Conservation (phyloP, 2,888 invertebrate species). For the Epirrita christyi region DNA sequence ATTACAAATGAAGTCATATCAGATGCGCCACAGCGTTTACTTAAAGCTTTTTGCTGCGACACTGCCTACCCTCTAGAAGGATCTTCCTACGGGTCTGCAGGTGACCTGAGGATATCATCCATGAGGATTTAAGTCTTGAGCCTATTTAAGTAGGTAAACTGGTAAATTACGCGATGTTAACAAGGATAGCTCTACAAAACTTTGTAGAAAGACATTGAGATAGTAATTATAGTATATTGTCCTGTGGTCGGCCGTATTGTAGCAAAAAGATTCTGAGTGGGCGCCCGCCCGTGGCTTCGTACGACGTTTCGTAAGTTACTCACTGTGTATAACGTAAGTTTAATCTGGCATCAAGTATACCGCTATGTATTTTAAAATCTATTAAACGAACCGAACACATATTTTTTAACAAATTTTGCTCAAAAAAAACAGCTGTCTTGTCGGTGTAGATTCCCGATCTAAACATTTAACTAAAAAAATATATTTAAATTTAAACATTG, state of each 20-base stretch:
- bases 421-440: slow-evolving; percentile 75
- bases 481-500: too few relatives aligned
- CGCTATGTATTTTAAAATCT: slow-evolving; percentile 73
- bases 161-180: too few relatives aligned
- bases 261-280: slow-evolving; percentile 52
- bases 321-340: slow-evolving; percentile 80
- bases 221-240: too few relatives aligned
- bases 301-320: slow-evolving; percentile 78
- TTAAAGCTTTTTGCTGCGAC: slow-evolving; percentile 54
- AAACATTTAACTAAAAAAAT: slow-evolving; percentile 34
- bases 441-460: slow-evolving; percentile 64
- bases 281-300: slow-evolving; percentile 78
- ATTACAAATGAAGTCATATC: slow-evolving; percentile 82
- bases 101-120: too few relatives aligned
- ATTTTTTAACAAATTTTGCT: slow-evolving; percentile 82
- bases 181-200: too few relatives aligned
- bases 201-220: too few relatives aligned
- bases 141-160: too few relatives aligned
- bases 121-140: too few relatives aligned
- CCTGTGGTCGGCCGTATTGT: slow-evolving; percentile 27
- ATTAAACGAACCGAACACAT: slow-evolving; percentile 71
- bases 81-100: too few relatives aligned
- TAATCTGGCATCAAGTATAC: slow-evolving; percentile 73
- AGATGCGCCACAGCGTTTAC: slow-evolving; percentile 70
- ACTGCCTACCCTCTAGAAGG: slow-evolving; percentile 1